Percentiles rank a stretch among this genome's conserved stretches.
These are phyloP conservation scores for Mohoua ochrocephala DNA, from an alignment of 2,113 vertebrate genomes.

Conservation along the genomic window DNA sequence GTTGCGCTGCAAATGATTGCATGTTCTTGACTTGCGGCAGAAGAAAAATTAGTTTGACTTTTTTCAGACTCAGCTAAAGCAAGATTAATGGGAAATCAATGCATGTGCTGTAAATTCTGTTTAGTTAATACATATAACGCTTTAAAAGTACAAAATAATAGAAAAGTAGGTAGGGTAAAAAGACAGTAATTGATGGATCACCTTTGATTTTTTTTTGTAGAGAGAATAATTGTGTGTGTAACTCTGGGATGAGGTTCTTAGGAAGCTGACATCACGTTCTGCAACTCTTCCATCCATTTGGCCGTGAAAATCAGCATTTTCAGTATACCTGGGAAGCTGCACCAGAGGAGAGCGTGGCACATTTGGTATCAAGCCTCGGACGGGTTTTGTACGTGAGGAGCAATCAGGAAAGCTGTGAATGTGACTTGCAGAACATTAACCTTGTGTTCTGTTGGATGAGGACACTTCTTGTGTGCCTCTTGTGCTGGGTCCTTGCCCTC, in stretches of 20 bases:
- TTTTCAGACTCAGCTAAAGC: neutral
- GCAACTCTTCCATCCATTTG: neutral
- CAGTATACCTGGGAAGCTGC: neutral
- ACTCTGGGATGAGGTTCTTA: neutral
- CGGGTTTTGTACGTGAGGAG: neutral
- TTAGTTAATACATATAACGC: slow-evolving; percentile 2
- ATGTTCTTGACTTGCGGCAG: neutral
- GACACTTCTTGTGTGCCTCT: rapidly evolving
- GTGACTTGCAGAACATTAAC: neutral
- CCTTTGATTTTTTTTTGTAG: neutral
- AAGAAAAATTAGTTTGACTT: neutral
- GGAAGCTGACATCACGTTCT: slow-evolving; percentile 32
- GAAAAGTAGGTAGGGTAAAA: neutral
- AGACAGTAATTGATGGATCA: slow-evolving; percentile 52
- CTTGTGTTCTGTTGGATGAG: neutral
- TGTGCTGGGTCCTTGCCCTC: neutral
- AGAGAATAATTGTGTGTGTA: slow-evolving; percentile 1
- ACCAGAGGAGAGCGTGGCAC: neutral
- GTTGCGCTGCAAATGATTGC: neutral
- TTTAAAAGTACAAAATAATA: slow-evolving; percentile 26
- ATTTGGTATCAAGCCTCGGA: neutral
- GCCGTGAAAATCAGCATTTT: slow-evolving; percentile 1
- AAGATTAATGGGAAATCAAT: slow-evolving; percentile 34
- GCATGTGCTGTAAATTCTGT: neutral
- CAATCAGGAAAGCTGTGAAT: neutral